phyloP scores from a whole-genome alignment of 2,888 invertebrate genomes.

The Tortricodes alternella region DNA sequence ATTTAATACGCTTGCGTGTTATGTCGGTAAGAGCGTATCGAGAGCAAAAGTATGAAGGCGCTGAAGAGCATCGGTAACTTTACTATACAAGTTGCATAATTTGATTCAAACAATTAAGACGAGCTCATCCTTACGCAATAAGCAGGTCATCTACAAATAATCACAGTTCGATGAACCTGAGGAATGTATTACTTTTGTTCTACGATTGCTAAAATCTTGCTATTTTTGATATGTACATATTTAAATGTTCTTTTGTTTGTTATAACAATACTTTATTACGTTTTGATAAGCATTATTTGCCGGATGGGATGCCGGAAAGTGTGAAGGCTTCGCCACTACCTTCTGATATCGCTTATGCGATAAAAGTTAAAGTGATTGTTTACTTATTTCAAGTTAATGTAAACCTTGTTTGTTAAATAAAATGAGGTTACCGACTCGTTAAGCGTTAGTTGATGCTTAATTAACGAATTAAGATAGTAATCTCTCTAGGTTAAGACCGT shows the following conservation, averaged over 20 bases:
- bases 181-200: conserved; percentile 9
- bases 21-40: not conserved
- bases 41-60: not conserved
- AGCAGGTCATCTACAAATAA: not conserved
- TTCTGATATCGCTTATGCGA: conserved; percentile 27
- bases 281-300: conserved; percentile 43
- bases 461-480: conserved; percentile 58
- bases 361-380: conserved; percentile 26
- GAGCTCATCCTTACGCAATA: conserved; percentile 9
- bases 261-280: conserved; percentile 37
- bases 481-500: conserved; percentile 75
- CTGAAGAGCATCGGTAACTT: not conserved
- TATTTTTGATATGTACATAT: conserved; percentile 15
- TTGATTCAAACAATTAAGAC: not conserved
- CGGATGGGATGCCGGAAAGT: conserved; percentile 48
- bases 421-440: conserved; percentile 54
- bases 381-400: conserved; percentile 27
- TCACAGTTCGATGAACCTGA: conserved; percentile 2
- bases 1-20: no score
- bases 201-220: not conserved
- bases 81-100: not conserved
- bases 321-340: conserved; percentile 42
- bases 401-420: conserved; percentile 55
- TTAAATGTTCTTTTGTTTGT: conserved; percentile 37
- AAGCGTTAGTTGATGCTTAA: conserved; percentile 56